Base-by-base conservation (phyloP, 2,888 invertebrate genomes). In the Apotomis capreana region DNA sequence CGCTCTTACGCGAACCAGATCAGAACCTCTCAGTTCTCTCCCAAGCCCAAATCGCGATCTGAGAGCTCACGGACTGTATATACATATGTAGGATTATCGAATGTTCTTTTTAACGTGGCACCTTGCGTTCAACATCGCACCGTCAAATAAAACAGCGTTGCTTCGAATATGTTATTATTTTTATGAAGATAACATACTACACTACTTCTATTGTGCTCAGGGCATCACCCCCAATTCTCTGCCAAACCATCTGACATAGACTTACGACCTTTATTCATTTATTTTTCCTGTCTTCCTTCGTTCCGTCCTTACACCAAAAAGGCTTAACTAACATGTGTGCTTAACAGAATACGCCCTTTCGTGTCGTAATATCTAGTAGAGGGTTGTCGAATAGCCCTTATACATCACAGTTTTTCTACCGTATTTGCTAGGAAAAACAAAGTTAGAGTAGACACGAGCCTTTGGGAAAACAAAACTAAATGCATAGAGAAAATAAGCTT, bases 241-340 rank as follows among this genome's bases (percentile, higher is more conserved):
- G 8, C 64, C 67, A 49, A 67, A 71, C 57, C 57, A 52, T 61
- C 36, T 36, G 71, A 71, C 58, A 58, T 62, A 68, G 49, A 71
- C 57, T 58, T 68, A 72, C 62, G 58, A 62, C 62, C 55, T 64
- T 10, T 64, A 67, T 67, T 67, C 51, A 68, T 68, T 71, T 62
- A 60, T 55, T 60, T 65, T 52, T 59, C 52, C 8, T 58, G 9
- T 49, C 51, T 37, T 57, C 44, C 37, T 12, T 63, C 10, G 10
- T n/a, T 26, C 40, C 3, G 5, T 13, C 49, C 49, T 26, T 9
- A 49, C 10, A 49, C 49, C 2, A 60, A 44, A 62, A 64, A 44
- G 64, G 4, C 64, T 26, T 40, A 54, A 63, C 52, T 15, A 40
- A 52, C n/a, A 13, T 4, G 36, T 9, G 37, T 10, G 3, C 10